Base-by-base conservation (phyloP, 2,113 vertebrate genomes). In the Oreochromis spilurus region DNA sequence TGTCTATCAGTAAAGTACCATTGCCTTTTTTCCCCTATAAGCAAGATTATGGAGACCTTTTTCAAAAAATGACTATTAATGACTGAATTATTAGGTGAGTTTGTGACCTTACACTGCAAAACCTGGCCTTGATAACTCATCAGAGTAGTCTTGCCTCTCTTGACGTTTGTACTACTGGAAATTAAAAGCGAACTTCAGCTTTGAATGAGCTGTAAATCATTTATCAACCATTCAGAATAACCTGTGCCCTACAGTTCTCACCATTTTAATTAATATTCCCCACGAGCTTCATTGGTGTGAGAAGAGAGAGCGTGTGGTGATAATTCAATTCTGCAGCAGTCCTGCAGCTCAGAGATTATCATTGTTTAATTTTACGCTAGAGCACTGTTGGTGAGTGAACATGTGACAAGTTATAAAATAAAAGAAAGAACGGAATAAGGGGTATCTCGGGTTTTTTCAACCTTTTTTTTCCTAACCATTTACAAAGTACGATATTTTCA, bases 111-210 rank as follows among this genome's bases (percentile, higher is more conserved):
- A 80, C 54, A 48, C 29, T 29, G n/a, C 7, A 77, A 50, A 84
- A 79, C 80, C 26, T 54, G 43, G 55, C 19, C 29, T 14, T 16
- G 36, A 38, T 43, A 62, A n/a, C 48, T 77, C 26, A 89, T 91
- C 79, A 72, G 62, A 90, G 78, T 5, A 9, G 5, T 12, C 21
- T 54, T 11, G 12, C 17, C 34, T 75, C 45, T 8, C 9, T 75
- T 21, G 5, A 9, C 29, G 5, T 54, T 80, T 55, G 29, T n/a
- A 36, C 29, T 7, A 2, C 50, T 17, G 43, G 11, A 55, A 79
- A 85, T 86, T 87, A 78, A 86, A 90, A 65, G 34, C 4, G 60
- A 79, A 86, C 84, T 83, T 78, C 11, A 57, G 54, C 52, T 87
- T 84, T 83, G 24, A 81, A 60, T 79, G 10, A 70, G 19, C 24